Evolutionary conservation across 2,888 invertebrate genomes (phyloP).

Genomic region (Odontomyia ornata): DNA sequence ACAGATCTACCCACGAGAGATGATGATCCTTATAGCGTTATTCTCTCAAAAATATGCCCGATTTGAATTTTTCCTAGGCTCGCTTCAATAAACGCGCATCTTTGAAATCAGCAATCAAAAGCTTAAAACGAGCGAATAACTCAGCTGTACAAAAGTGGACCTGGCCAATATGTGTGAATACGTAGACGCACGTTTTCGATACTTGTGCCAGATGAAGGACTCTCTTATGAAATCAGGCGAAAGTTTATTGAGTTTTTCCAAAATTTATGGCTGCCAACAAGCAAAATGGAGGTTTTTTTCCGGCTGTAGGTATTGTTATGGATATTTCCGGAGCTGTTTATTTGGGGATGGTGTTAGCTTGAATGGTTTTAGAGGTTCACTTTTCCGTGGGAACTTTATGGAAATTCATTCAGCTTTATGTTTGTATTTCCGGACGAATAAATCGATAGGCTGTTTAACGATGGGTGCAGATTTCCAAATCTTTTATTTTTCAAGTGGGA

Average conservation of each 20-base stretch:
- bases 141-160: slow-evolving; percentile 6
- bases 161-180: neutral
- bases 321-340: slow-evolving; percentile 9
- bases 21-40: too few species aligned
- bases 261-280: slow-evolving; percentile 33
- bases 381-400: neutral
- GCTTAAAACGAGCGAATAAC: neutral
- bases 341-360: neutral
- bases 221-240: slow-evolving; percentile 8
- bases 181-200: neutral
- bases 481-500: too few species aligned
- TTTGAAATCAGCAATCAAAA: slow-evolving; percentile 22
- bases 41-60: too few species aligned
- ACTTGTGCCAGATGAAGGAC: slow-evolving; percentile 9
- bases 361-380: neutral
- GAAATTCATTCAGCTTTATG: neutral
- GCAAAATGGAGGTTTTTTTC: neutral
- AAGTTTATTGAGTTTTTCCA: slow-evolving; percentile 27
- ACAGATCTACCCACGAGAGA: too few species aligned
- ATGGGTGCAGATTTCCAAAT: too few species aligned
- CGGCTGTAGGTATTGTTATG: slow-evolving; percentile 4
- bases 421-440: neutral
- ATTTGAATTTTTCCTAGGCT: too few species aligned
- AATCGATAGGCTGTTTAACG: too few species aligned
- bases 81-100: neutral